Base-by-base conservation (phyloP, 2,113 vertebrate species). In the Cyprinodon tularosa region DNA sequence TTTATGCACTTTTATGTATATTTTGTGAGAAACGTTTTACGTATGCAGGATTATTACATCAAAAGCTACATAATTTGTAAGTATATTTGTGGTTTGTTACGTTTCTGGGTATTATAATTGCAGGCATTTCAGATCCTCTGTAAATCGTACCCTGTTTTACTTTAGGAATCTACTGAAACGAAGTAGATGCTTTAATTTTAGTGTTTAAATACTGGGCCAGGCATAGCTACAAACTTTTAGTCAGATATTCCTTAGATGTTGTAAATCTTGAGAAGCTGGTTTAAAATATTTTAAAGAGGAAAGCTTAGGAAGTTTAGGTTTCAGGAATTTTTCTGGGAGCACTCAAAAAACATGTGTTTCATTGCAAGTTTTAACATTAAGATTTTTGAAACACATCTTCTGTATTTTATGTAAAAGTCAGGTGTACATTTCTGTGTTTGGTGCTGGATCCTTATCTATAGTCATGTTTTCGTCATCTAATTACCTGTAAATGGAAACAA, bases 251-350 rank as follows among this genome's bases (percentile, higher is more conserved):
- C 84, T 82, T 62, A 53, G n/a, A 57, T 10, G 13, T 62, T 72
- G 76, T 89, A 87, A 89, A 89, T 90, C 86, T 76, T 63, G n/a
- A 72, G 63, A 67, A 85, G 37, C 68, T 68, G 77, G 80, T 68
- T 3, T 73, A 44, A 81, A 68, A 83, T 68, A 67, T 80, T 77
- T 68, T 17, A 76, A 29, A 29, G 29, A 57, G 61, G 71, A 63
- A 62, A 76, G 59, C 29, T 29, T 29, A 29, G 29, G 29, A 29
- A 60, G 69, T 9, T 81, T 60, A 68, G 62, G 70, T 82, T 88
- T 88, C 85, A 37, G 68, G 77, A 62, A 61, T 66, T 75, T 47
- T 62, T 70, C 71, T 62, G 14, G 12, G 68, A 40, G n/a, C 45
- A 57, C 69, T 68, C 14, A 13, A 66, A 38, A 62, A 78, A 78